Conservation (phyloP, 2,113 vertebrate species). For the human region DNA sequence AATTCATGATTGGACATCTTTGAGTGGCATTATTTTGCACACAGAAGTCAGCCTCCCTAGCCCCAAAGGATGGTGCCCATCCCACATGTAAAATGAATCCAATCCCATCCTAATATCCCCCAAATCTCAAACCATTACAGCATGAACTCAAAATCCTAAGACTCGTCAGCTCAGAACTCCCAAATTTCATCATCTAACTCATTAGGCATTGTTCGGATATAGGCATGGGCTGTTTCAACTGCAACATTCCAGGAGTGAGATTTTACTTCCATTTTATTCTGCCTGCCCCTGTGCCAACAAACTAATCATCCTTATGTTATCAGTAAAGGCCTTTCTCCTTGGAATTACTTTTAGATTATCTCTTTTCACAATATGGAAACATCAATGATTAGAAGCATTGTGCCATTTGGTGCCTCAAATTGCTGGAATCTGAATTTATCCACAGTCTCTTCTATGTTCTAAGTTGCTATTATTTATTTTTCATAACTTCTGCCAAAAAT, state of each 20-base stretch:
- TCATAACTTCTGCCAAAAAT: not conserved
- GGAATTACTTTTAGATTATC: not conserved
- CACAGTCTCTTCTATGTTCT: fast-evolving
- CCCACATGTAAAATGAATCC: not conserved
- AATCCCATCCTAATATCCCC: no score
- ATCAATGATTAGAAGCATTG: not conserved
- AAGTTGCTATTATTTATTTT: not conserved
- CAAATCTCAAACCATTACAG: not conserved
- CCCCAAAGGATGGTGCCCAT: fast-evolving
- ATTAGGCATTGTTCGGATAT: no score
- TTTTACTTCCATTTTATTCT: not conserved
- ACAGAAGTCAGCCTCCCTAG: no score
- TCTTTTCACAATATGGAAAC: not conserved
- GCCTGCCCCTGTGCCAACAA: not conserved
- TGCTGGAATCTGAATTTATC: not conserved
- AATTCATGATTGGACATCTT: not conserved
- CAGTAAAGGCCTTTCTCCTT: not conserved
- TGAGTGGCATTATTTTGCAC: fast-evolving
- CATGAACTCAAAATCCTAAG: not conserved
- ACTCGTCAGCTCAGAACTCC: not conserved
- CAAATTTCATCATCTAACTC: no score
- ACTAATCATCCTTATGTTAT: not conserved
- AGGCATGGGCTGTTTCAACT: not conserved
- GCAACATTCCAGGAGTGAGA: not conserved
- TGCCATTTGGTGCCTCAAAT: fast-evolving